These are phyloP conservation scores for Panagrolaimus sp. DNA, from an alignment of 1,140 invertebrate genomes.

Conservation along the genomic window DNA sequence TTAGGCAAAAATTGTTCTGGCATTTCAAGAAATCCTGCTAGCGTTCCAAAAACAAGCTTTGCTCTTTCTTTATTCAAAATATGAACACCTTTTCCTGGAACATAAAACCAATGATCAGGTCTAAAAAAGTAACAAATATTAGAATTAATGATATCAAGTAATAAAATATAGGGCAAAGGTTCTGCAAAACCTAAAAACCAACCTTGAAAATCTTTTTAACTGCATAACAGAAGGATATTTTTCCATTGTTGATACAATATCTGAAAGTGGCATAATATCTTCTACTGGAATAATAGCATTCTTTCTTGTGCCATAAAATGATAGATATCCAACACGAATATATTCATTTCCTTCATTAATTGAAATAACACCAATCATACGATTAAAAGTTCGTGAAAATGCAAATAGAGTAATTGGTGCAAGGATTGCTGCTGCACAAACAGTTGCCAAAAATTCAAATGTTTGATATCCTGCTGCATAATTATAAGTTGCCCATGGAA, in stretches of 20 bases:
- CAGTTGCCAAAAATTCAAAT: background rate
- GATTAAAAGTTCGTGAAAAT: constrained; percentile 19
- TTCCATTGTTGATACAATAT: background rate
- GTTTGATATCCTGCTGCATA: constrained; percentile 2
- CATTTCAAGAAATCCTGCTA: background rate
- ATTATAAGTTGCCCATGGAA: constrained; percentile 20
- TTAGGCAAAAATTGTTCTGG: background rate
- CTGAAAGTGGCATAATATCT: constrained; percentile 11
- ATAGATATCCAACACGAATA: constrained; percentile 25
- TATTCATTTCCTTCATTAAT: constrained; percentile 9
- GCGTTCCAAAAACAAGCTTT: background rate
- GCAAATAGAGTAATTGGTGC: constrained; percentile 17
- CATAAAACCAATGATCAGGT: background rate
- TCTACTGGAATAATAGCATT: constrained; percentile 12
- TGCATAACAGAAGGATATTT: no score
- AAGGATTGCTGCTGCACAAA: constrained; percentile 2
- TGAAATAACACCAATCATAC: constrained; percentile 25
- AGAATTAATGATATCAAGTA: no score
- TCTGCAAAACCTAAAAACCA: no score
- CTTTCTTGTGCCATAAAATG: constrained; percentile 17
- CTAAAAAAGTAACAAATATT: no score
- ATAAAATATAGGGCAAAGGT: no score
- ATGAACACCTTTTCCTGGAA: constrained; percentile 1
- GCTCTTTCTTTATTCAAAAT: constrained; percentile 10
- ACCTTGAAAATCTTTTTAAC: no score